phyloP scores from a whole-genome alignment of 2,113 vertebrate species.

The Megaptera novaeangliae region DNA sequence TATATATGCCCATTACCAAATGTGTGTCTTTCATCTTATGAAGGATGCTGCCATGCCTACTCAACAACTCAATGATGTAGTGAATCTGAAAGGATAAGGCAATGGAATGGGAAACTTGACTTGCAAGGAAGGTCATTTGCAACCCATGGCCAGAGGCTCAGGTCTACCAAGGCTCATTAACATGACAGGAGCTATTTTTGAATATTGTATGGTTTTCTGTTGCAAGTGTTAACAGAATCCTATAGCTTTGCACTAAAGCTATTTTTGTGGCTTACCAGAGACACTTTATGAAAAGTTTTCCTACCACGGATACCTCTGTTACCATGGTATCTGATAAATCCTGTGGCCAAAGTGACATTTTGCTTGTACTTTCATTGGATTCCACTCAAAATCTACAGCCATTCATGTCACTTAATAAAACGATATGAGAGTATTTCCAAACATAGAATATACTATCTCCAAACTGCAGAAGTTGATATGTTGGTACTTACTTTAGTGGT shows the following conservation, averaged over 20 bases:
- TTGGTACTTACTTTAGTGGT: not conserved
- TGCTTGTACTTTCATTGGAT: not conserved
- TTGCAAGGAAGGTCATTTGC: not conserved
- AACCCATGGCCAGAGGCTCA: not conserved
- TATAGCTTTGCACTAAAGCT: not conserved
- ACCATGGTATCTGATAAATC: not conserved
- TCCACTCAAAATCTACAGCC: not conserved
- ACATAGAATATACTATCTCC: not conserved
- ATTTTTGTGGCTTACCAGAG: not conserved
- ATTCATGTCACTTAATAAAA: not conserved
- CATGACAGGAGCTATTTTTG: not conserved
- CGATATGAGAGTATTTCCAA: not conserved
- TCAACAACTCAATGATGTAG: not conserved
- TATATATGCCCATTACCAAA: not conserved
- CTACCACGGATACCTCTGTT: not conserved
- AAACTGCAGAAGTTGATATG: not conserved
- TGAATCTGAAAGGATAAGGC: not conserved
- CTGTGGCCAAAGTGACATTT: not conserved
- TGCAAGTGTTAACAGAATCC: not conserved
- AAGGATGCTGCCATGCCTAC: not conserved
- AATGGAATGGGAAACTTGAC: not conserved
- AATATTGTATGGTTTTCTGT: not conserved
- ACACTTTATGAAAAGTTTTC: not conserved
- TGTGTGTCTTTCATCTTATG: not conserved
- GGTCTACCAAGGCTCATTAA: not conserved